Evolutionary conservation across 2,113 vertebrate genomes (phyloP).

Genomic region (Lophochroa leadbeateri): DNA sequence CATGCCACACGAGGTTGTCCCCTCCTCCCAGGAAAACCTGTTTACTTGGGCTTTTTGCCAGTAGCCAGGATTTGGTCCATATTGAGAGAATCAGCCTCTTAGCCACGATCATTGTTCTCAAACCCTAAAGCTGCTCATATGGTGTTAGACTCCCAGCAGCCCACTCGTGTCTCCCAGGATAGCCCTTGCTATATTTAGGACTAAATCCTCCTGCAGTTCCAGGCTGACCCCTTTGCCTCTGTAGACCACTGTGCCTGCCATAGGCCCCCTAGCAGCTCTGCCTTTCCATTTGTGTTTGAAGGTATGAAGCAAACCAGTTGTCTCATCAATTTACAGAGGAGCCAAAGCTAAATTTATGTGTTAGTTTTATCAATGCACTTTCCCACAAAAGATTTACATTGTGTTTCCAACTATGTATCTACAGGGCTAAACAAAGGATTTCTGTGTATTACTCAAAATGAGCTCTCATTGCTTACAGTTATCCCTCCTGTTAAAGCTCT

Average conservation of each 20-base stretch:
- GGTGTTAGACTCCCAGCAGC: constrained; percentile 10
- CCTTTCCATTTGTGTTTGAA: neutral
- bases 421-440: constrained; percentile 67
- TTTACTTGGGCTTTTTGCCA: constrained; percentile 56
- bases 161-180: constrained; percentile 50
- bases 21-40: constrained; percentile 23
- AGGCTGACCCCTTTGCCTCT: constrained; percentile 21
- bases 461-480: constrained; percentile 57
- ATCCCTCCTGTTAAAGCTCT: constrained; percentile 25
- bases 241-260: neutral
- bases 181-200: constrained; percentile 62
- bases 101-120: constrained; percentile 39
- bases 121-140: constrained; percentile 64
- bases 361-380: constrained; percentile 35
- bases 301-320: constrained; percentile 29
- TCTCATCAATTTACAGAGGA: constrained; percentile 33
- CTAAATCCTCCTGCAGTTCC: constrained; percentile 50
- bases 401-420: constrained; percentile 50
- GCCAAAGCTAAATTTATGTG: constrained; percentile 28
- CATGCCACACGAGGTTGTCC: neutral
- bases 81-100: constrained; percentile 57
- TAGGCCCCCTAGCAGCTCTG: neutral
- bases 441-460: constrained; percentile 60
- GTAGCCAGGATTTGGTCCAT: constrained; percentile 51
- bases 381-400: constrained; percentile 49